Conservation (phyloP, 2,113 vertebrate species). For the Motacilla tschutschensis region DNA sequence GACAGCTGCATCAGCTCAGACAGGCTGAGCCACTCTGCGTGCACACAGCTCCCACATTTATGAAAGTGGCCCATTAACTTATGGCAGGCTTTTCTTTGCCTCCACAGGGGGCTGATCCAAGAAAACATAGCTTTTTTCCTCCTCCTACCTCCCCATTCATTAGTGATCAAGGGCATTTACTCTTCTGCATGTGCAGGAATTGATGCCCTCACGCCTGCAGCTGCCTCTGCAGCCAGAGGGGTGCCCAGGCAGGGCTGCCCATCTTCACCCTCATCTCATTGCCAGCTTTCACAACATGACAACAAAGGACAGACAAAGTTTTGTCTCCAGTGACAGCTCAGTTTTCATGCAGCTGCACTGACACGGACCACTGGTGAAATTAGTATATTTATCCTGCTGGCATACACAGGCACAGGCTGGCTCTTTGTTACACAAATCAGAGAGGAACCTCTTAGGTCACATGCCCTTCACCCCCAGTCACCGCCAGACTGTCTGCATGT, state of each 20-base stretch:
- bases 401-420: background rate
- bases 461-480: background rate
- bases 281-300: background rate
- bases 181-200: background rate
- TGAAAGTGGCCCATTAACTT: background rate
- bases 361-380: background rate
- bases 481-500: background rate
- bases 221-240: background rate
- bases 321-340: constrained; percentile 23
- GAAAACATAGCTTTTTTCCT: background rate
- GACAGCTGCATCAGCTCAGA: constrained; percentile 12
- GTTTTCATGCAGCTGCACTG: background rate
- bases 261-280: background rate
- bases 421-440: constrained; percentile 1
- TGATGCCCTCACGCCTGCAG: background rate
- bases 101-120: background rate
- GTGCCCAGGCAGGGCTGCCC: background rate
- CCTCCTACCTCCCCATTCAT: background rate
- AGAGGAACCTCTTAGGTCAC: constrained; percentile 16
- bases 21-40: background rate
- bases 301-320: constrained; percentile 39
- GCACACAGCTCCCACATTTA: background rate
- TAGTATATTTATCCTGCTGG: background rate
- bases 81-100: constrained; percentile 17
- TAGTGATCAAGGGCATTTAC: background rate